phyloP scores from a whole-genome alignment of 2,797 vertebrate species.

The Cossypha dichroa region DNA sequence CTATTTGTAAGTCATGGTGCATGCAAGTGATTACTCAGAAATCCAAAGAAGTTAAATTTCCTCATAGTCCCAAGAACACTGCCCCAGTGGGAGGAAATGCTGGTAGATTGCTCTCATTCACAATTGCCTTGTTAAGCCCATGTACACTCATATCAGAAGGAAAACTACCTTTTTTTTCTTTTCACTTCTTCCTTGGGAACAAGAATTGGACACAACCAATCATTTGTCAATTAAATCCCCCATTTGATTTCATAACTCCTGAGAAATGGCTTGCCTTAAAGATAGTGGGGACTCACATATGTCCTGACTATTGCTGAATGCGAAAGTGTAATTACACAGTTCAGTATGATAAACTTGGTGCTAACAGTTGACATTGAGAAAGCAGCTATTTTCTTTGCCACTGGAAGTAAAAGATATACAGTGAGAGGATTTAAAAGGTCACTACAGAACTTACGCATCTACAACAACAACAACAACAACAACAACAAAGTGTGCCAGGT shows the following conservation, averaged over 20 bases:
- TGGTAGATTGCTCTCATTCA: neutral
- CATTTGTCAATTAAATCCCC: neutral
- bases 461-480: fast-evolving
- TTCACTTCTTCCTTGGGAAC: neutral
- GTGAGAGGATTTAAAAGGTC: neutral
- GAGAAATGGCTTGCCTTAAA: neutral
- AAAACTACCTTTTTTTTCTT: neutral
- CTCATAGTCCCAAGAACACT: neutral
- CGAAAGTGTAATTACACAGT: neutral
- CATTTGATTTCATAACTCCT: neutral
- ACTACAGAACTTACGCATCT: neutral
- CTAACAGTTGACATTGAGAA: neutral
- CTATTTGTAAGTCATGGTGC: neutral
- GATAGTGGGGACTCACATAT: neutral
- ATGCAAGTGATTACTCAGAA: neutral
- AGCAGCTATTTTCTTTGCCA: neutral
- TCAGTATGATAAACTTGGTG: neutral
- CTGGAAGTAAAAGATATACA: neutral
- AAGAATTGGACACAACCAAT: neutral
- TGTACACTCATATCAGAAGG: neutral
- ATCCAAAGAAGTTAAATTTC: neutral
- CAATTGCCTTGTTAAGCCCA: neutral
- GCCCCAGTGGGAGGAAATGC: neutral
- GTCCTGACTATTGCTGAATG: neutral
- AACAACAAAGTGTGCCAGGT: neutral